These are phyloP conservation scores for Hemicentrotus pulcherrimus DNA, from an alignment of 35 echinoderm and acorn worm species.

Conservation along the genomic window DNA sequence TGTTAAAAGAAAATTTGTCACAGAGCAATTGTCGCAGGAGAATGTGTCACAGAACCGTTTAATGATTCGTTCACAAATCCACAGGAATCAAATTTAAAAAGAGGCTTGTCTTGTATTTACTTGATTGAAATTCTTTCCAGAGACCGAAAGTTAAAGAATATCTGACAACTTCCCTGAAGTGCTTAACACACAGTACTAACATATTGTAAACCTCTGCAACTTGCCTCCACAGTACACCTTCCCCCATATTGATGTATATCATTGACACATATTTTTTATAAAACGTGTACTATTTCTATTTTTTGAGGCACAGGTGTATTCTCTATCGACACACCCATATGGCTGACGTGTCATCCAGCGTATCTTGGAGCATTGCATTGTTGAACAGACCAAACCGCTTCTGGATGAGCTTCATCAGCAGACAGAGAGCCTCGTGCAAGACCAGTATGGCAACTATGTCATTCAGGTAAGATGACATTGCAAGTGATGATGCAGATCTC, in stretches of 20 bases:
- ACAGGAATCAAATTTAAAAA: too few relatives aligned
- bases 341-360: constrained; percentile 98
- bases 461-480: constrained; percentile 80
- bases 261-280: background rate
- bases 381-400: constrained; percentile 95
- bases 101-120: too few relatives aligned
- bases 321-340: constrained; percentile 94
- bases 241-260: background rate
- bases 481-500: background rate
- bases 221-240: background rate
- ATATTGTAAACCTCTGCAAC: too few relatives aligned
- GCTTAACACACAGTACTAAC: too few relatives aligned
- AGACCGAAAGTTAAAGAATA: too few relatives aligned
- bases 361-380: constrained; percentile 96
- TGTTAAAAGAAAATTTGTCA: too few relatives aligned
- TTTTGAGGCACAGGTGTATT: constrained; percentile 67
- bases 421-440: constrained; percentile 93
- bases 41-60: too few relatives aligned
- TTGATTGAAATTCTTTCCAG: too few relatives aligned
- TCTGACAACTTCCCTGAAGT: too few relatives aligned
- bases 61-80: too few relatives aligned
- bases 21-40: too few relatives aligned
- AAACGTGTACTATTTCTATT: background rate
- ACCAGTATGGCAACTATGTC: constrained; percentile 99
- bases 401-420: constrained; percentile 96